Percentiles rank a stretch among this genome's conserved stretches.
Conservation (phyloP, 2,888 invertebrate species). For the Congeria kusceri region DNA sequence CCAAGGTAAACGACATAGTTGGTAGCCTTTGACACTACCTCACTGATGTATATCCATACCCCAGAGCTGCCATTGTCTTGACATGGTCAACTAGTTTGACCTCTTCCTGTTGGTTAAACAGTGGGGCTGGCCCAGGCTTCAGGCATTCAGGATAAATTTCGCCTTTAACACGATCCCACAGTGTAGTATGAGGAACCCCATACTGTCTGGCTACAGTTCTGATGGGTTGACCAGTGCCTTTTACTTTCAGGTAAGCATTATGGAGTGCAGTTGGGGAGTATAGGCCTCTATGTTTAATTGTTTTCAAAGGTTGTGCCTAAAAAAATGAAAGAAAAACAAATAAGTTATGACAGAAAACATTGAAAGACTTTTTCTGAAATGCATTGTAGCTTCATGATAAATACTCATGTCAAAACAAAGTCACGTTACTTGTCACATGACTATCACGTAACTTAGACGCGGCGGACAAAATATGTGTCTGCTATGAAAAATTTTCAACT, state of each 20-base stretch:
- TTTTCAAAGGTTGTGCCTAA: slow-evolving; percentile 11
- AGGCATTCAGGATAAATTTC: slow-evolving; percentile 20
- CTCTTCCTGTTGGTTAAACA: slow-evolving; percentile 27
- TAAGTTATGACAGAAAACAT: not conserved
- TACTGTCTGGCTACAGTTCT: slow-evolving; percentile 14
- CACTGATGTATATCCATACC: slow-evolving; percentile 28
- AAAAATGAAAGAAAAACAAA: not conserved
- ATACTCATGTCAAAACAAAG: too few species aligned
- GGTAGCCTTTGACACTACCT: slow-evolving; percentile 8
- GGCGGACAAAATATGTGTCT: too few species aligned
- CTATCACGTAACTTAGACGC: too few species aligned
- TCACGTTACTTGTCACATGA: too few species aligned
- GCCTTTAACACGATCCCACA: slow-evolving; percentile 24
- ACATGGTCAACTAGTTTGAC: slow-evolving; percentile 22
- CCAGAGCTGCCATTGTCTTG: slow-evolving; percentile 24
- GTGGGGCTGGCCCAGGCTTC: slow-evolving; percentile 14
- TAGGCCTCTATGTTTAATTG: not conserved
- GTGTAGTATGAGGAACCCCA: slow-evolving; percentile 22
- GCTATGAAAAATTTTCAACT: too few species aligned
- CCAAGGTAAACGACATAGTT: slow-evolving; percentile 31
- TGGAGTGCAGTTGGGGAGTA: slow-evolving; percentile 17
- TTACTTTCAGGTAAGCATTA: slow-evolving; percentile 21
- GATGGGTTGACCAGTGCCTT: slow-evolving; percentile 10
- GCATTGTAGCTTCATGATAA: too few species aligned
- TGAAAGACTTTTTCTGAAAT: not conserved